A percentile compares a stretch with the other conserved stretches of the same genome.
These are phyloP conservation scores for Cyanoramphus novaezelandiae DNA, from an alignment of 2,113 vertebrate genomes.

Conservation along the genomic window DNA sequence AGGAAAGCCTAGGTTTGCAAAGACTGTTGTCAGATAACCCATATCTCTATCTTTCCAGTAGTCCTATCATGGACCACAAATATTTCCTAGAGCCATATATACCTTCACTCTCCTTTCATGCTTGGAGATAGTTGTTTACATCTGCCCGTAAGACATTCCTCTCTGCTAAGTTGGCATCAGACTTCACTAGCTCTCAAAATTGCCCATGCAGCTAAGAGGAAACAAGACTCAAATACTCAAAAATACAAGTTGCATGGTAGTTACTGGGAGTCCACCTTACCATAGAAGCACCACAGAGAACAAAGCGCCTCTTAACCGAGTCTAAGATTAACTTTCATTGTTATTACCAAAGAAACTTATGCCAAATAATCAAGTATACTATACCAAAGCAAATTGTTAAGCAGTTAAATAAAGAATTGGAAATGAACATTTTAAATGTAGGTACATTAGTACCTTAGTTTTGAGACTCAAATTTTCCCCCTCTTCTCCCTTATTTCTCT, in stretches of 20 bases:
- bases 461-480: background rate
- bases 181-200: background rate
- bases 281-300: background rate
- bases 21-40: background rate
- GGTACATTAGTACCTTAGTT: background rate
- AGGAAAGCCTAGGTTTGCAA: background rate
- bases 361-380: background rate
- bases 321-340: background rate
- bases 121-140: background rate
- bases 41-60: background rate
- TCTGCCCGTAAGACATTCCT: background rate
- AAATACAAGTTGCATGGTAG: background rate
- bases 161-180: background rate
- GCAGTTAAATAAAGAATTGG: background rate
- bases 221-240: background rate
- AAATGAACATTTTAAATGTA: background rate
- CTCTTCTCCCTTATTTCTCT: background rate
- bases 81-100: background rate
- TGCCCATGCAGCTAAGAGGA: background rate
- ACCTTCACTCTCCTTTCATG: background rate
- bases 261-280: background rate
- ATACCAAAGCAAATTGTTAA: background rate
- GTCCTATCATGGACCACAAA: background rate
- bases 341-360: background rate
- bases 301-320: background rate